Base-by-base conservation (phyloP, 2,888 invertebrate species). In the Flexamia atlantica region DNA sequence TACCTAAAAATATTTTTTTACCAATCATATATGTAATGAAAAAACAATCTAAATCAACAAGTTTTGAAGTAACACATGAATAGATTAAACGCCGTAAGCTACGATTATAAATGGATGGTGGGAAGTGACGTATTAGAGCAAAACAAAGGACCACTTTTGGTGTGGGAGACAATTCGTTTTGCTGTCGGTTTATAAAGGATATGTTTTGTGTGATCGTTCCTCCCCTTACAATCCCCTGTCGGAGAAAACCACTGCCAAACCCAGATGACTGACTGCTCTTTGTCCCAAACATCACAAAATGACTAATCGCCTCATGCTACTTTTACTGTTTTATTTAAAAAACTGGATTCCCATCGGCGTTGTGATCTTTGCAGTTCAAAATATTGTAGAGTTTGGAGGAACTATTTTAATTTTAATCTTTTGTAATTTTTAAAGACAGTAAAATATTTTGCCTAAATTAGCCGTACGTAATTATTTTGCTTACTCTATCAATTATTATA, bases 171-270 rank as follows among this genome's bases (percentile, higher is more conserved):
- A 40, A 70, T 68, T 40, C 40, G 70, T 36, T 36, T 70, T 40
- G 36, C 32, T n/a, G 68, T 28, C 68, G 68, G 68, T 68, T 68
- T 70, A 70, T 25, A 40, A 70, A 40, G 70, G 70, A 36, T 70
- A 14, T 70, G 70, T 36, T 70, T 70, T 70, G 70, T 70, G 70
- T 40, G 70, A 70, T 70, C 68, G 9, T 23, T 2, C 14, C 30
- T 32, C n/a, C 70, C 40, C 17, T 32, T 17, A 9, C 14, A 30
- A 30, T 5, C 25, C 68, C 68, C 14, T 46, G 46, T 17, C 17
- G 46, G 46, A 46, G 46, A 46, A 46, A 46, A 4, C 46, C 46
- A 57, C 4, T 57, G 57, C 64, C 64, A 64, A 30, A 28, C 64
- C 64, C 64, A 64, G 64, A 53, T 53, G 53, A 23, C 53, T 53